Evolutionary conservation across 2,888 invertebrate species (phyloP).

Genomic region (Lepidocyrtinus sp.): DNA sequence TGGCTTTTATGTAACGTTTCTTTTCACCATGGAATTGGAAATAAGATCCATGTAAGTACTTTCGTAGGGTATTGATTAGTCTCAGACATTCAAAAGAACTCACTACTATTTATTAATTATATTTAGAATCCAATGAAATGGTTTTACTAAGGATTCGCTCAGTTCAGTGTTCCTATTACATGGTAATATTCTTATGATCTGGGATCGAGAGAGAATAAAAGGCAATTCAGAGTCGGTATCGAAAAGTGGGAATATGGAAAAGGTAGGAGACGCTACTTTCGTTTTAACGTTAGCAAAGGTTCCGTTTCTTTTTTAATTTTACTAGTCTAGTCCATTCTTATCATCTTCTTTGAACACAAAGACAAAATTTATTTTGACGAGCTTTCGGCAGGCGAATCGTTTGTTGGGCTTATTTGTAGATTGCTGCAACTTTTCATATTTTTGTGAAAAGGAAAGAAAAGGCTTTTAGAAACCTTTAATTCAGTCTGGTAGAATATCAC

Average conservation of each 20-base stretch:
- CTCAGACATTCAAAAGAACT: neutral
- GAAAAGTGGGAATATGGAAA: neutral
- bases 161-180: neutral
- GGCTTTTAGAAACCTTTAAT: no score
- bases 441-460: no score
- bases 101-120: neutral
- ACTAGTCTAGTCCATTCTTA: no score
- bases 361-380: no score
- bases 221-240: neutral
- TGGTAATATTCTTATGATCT: neutral
- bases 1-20: no score
- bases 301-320: neutral
- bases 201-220: neutral
- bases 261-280: neutral
- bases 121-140: neutral
- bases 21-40: no score
- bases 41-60: neutral
- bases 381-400: no score
- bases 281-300: no score
- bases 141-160: neutral
- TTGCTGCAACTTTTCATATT: no score
- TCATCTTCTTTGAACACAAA: no score
- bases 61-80: constrained; percentile 1
- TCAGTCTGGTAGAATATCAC: no score
- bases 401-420: no score